Evolutionary conservation across 2,113 vertebrate genomes (phyloP), one percentile per base, ranked within the genome.

Genomic region (Polypterus senegalus): DNA sequence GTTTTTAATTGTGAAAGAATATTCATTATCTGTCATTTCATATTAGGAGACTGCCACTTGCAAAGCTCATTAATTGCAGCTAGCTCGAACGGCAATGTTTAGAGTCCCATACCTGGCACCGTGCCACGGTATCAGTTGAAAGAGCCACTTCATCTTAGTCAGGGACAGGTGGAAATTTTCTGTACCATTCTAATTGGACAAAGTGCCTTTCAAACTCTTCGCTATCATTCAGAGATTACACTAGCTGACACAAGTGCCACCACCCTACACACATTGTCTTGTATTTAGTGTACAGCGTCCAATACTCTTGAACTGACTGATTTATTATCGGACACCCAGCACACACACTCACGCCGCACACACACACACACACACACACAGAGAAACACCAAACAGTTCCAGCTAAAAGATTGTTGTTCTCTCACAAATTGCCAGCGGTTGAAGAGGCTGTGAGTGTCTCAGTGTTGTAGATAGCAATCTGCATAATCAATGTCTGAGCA

Each of bases 91-190:
- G 79, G 78, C 77, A 69, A 76, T 79, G 71, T 78, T 83, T 87
- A 86, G 88, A 77, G 83, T 87, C 80, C 78, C 77, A 79, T 66
- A 68, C 75, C 83, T 92, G 91, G 91, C 88, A 44, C 65, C 0
- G 53, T 74, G 86, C 91, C 91, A 88, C 79, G 0, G 57, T 67
- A 69, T 86, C 89, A 83, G 84, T 88, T 89, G 83, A 87, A 89
- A 86, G 88, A 87, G 83, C 85, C 81, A 85, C 89, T 92, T 92
- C 86, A 87, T 94, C 91, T 94, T 83, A 86, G 91, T 91, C 91
- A 88, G 74, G 81, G 85, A 78, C 85, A 83, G 88, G 85, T 89
- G 84, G 90, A 91, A 84, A 87, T 88, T 86, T 88, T 86, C 87
- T 77, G 77, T 81, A 80, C 84, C 79, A 73, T 89, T 91, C 86